These are phyloP conservation scores for Drosophila kanekoi DNA, from an alignment of 2,888 invertebrate species.

Conservation along the genomic window DNA sequence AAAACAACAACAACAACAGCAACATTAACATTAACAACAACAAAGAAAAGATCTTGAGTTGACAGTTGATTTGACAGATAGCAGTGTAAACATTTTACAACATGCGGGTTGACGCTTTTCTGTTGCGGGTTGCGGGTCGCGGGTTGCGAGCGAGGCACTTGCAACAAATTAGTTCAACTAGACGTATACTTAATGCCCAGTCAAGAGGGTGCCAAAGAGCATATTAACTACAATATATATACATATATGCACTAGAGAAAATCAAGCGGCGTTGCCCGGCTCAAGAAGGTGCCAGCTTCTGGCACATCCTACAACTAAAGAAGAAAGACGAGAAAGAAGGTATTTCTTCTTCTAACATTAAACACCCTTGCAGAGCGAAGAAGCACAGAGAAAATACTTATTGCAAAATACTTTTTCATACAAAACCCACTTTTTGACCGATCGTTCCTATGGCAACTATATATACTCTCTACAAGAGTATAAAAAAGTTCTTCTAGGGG, in stretches of 20 bases:
- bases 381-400: too few relatives aligned
- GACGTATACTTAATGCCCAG: constrained; percentile 73
- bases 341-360: too few relatives aligned
- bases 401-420: too few relatives aligned
- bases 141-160: constrained; percentile 27
- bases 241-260: background rate
- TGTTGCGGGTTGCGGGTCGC: constrained; percentile 11
- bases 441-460: too few relatives aligned
- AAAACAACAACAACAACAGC: constrained; percentile 6
- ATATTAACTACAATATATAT: constrained; percentile 21
- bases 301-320: too few relatives aligned
- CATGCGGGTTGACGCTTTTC: constrained; percentile 54
- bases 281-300: too few relatives aligned
- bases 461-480: too few relatives aligned
- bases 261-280: too few relatives aligned
- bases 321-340: too few relatives aligned
- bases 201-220: constrained; percentile 59
- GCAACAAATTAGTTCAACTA: constrained; percentile 83
- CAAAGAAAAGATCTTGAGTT: constrained; percentile 60
- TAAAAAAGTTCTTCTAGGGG: too few relatives aligned
- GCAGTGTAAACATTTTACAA: constrained; percentile 76
- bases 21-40: constrained; percentile 8
- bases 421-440: too few relatives aligned
- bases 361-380: too few relatives aligned
- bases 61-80: constrained; percentile 83